These are phyloP conservation scores for Jaculus jaculus DNA, from an alignment of 2,113 vertebrate genomes.

Conservation along the genomic window DNA sequence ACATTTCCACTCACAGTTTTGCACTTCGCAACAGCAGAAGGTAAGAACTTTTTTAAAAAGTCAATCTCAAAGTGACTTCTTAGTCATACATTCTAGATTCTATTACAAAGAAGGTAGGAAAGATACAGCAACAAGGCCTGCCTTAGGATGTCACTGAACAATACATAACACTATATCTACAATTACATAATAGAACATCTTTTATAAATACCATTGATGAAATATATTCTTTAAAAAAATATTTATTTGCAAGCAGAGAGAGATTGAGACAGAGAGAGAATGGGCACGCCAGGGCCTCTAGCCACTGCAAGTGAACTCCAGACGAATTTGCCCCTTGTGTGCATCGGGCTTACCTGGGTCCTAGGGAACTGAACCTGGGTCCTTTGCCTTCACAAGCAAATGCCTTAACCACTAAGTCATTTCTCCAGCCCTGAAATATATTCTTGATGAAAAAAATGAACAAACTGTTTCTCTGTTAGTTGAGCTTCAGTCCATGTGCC, in stretches of 20 bases:
- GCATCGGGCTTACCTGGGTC: no score
- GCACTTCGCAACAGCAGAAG: conserved; percentile 83
- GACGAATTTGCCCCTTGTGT: no score
- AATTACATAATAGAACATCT: conserved; percentile 88
- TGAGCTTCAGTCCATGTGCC: neutral
- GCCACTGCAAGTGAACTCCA: no score
- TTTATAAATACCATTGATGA: conserved; percentile 96
- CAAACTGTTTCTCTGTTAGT: neutral
- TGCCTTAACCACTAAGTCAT: no score
- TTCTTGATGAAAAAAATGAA: neutral
- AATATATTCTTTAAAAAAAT: no score
- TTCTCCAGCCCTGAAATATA: no score
- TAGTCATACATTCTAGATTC: conserved; percentile 83
- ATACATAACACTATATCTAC: conserved; percentile 90
- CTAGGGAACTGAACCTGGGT: no score
- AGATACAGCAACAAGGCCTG: conserved; percentile 88
- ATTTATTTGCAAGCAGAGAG: no score
- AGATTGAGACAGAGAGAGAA: no score
- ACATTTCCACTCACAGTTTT: conserved; percentile 84
- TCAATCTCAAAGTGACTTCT: conserved; percentile 81
- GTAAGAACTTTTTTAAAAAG: conserved; percentile 70
- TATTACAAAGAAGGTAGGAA: conserved; percentile 84
- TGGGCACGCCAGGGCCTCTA: no score
- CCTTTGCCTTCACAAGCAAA: no score
- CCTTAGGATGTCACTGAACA: conserved; percentile 83